Evolutionary conservation across 2,113 vertebrate species (phyloP).

Genomic region (Marmota flaviventris): DNA sequence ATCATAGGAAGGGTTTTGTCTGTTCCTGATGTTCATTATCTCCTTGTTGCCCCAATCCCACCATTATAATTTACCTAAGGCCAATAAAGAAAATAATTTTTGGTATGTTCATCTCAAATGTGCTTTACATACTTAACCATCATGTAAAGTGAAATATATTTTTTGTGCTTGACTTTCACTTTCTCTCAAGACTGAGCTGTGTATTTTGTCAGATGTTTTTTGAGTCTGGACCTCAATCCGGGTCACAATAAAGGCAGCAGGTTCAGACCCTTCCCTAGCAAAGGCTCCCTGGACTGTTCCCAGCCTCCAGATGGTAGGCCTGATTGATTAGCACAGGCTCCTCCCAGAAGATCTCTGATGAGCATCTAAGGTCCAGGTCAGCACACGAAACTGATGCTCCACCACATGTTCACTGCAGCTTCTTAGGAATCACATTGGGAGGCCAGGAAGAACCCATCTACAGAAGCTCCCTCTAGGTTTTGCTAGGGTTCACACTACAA

Average conservation of each 20-base stretch:
- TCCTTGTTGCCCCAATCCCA: neutral
- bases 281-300: neutral
- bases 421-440: constrained; percentile 37
- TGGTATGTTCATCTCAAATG: neutral
- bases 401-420: neutral
- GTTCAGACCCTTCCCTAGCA: neutral
- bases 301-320: neutral
- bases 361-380: neutral
- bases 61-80: neutral
- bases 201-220: constrained; percentile 1
- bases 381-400: neutral
- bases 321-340: neutral
- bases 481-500: neutral
- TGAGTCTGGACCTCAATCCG: neutral
- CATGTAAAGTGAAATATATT: neutral
- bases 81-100: neutral
- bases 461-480: neutral
- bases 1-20: neutral
- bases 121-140: neutral
- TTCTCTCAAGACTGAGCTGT: neutral
- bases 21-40: neutral
- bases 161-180: neutral
- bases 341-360: neutral
- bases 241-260: neutral
- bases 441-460: neutral